Evolutionary conservation across 2,888 invertebrate genomes (phyloP), one percentile per base, ranked within the genome.

Genomic region (Plemyria rubiginata): DNA sequence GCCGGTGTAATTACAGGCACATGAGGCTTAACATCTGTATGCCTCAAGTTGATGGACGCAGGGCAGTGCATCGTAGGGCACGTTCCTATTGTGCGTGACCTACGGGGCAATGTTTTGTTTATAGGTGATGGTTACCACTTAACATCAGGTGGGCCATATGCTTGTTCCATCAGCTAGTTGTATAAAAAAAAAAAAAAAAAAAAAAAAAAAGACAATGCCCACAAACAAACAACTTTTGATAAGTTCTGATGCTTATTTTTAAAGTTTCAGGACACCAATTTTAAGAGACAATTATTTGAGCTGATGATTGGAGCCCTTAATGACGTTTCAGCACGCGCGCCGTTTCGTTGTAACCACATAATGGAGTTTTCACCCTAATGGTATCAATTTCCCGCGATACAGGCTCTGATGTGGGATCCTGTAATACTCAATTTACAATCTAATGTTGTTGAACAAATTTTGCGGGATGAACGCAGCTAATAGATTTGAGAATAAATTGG

Each of bases 361-460:
- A 90, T 88, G 82, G 85, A 85, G 85, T 89, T 88, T 85, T 81
- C 68, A 78, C 79, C 75, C 76, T 87, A 87, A 88, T 88, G 81
- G 82, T 75, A 82, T 85, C 83, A 86, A 88, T 90, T 90, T 84
- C 86, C 80, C 72, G 79, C 77, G 80, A 80, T 82, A 84, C 78
- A 74, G 63, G 65, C 59, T 71, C 79, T 79, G 80, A 76, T 74
- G 69, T 66, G 57, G 72, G 68, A 65, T 77, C 74, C 77, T 73
- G 77, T 78, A 68, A 84, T 85, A 85, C 62, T 63, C 66, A 68
- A 66, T 68, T 68, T 70, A 70, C 54, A 66, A 65, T 69, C 62
- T 68, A 68, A 70, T 70, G 67, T 68, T 55, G 65, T 60, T 60
- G 58, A 69, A 54, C 66, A 65, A 58, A 61, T 54, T 60, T 60